Percentiles rank a stretch among this genome's conserved stretches.
These are phyloP conservation scores for Zaprionus lineosus DNA, from an alignment of 2,888 invertebrate species.

Conservation along the genomic window DNA sequence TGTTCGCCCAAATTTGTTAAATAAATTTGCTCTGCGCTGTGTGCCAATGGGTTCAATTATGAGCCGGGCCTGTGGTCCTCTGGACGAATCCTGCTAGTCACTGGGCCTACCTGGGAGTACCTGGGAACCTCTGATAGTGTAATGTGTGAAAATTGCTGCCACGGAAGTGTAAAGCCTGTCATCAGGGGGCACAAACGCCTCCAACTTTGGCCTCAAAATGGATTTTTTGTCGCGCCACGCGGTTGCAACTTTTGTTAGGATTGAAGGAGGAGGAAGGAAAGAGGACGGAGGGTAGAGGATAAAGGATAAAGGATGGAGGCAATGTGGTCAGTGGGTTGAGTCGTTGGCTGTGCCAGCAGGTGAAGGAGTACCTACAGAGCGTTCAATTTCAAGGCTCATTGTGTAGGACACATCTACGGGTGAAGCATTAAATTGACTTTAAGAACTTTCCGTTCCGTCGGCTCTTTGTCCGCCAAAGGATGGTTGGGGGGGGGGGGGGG, in stretches of 20 bases:
- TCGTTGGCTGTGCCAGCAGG: too few species aligned
- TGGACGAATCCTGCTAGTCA: slow-evolving; percentile 19
- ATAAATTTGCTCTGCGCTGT: slow-evolving; percentile 56
- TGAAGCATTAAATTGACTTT: slow-evolving; percentile 72
- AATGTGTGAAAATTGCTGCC: slow-evolving; percentile 31
- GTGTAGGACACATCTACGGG: slow-evolving; percentile 53
- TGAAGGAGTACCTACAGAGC: not conserved
- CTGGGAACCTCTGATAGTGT: slow-evolving; percentile 9
- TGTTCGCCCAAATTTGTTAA: slow-evolving; percentile 51
- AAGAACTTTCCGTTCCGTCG: slow-evolving; percentile 61
- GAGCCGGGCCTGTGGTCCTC: too few species aligned
- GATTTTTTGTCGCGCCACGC: slow-evolving; percentile 45
- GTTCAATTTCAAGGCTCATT: slow-evolving; percentile 71
- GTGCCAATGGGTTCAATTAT: slow-evolving; percentile 70
- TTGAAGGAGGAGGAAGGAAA: too few species aligned
- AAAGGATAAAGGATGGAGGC: too few species aligned
- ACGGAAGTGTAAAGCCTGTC: slow-evolving; percentile 31
- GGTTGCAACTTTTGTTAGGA: slow-evolving; percentile 44
- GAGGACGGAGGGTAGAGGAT: too few species aligned
- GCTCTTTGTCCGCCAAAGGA: slow-evolving; percentile 28
- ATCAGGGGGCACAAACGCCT: slow-evolving; percentile 35
- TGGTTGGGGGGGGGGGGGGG: too few species aligned
- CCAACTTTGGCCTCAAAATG: slow-evolving; percentile 31
- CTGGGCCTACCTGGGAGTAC: slow-evolving; percentile 26
- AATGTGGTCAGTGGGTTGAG: too few species aligned